Evolutionary conservation across 2,888 invertebrate species (phyloP).

Genomic region (Nasonia oneida): DNA sequence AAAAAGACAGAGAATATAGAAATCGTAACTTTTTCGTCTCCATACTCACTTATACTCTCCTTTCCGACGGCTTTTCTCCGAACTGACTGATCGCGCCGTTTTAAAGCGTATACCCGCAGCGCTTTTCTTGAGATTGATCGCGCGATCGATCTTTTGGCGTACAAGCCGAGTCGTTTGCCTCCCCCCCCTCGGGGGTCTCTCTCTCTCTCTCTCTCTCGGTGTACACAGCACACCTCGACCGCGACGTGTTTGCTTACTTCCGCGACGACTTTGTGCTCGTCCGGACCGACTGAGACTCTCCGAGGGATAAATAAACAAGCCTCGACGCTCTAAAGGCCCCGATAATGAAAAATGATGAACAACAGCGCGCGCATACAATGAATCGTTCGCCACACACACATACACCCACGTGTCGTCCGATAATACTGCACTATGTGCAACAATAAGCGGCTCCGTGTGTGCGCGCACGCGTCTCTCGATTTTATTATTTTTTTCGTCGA

Average conservation of each 20-base stretch:
- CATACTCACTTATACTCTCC: no score
- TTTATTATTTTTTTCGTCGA: neutral
- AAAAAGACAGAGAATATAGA: neutral
- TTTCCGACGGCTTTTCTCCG: neutral
- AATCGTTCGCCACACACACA: neutral
- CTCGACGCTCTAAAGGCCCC: neutral
- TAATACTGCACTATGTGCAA: no score
- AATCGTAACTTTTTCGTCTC: neutral
- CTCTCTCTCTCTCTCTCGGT: neutral
- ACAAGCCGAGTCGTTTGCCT: neutral
- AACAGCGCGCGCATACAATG: neutral
- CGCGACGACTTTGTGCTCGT: neutral
- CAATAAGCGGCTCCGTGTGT: no score
- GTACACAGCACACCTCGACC: neutral
- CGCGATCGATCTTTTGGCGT: neutral
- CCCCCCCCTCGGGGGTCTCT: neutral
- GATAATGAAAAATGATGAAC: neutral
- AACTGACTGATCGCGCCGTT: neutral
- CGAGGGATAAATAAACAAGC: neutral
- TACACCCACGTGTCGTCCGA: neutral
- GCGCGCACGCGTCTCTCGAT: neutral
- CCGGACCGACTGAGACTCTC: neutral
- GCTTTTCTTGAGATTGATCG: conserved; percentile 11
- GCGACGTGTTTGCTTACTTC: neutral
- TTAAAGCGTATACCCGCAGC: neutral